Base-by-base conservation (phyloP, 2,113 vertebrate genomes). In the Pedionomus torquatus region DNA sequence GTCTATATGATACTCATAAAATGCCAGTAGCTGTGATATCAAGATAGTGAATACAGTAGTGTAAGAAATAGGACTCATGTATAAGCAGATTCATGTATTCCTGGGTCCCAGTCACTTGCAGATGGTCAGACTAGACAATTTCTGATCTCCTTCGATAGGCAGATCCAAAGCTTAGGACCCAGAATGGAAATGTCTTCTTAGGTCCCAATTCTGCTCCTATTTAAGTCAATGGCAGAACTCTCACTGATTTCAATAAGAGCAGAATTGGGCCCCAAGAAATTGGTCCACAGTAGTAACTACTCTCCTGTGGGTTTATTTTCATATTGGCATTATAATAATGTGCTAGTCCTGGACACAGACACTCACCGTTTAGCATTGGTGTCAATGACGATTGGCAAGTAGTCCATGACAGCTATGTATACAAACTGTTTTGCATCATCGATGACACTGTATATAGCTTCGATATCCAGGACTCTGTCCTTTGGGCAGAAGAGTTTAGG, bases 371-470 rank as follows among this genome's bases (percentile, higher is more conserved):
- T 97, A 77, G 98, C 91, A 3, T 94, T 98, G 26, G 97, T 98
- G 97, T 97, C 98, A 31, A 96, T 98, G 94, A 99, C 85, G 26
- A 99, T 98, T 0, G 99, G 99, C 96, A 99, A 90, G 94, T 99
- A 99, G 94, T 99, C 99, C 20, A 97, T 99, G 93, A 99, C 98
- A 26, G 99, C 99, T 37, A 99, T 99, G 69, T 99, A 99, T 39
- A 99, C 98, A 51, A 99, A 99, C 61, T 98, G 98, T 12, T 97
- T 97, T 2, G 99, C 99, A 3, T 99, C 98, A 13, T 99, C 98
- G 5, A 99, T 99, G 88, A 99, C 99, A 9, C 97, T 98, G 97
- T 98, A 98, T 97, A 99, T 99, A 94, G 99, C 99, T n/a, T 99
- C 99, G 17, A 99, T 98, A 95, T 99, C 99, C 90, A 98, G 98